A percentile compares a stretch with the other conserved stretches of the same genome.
Conservation (phyloP, 1,140 invertebrate species). For the Drosophila nigrodunni region DNA sequence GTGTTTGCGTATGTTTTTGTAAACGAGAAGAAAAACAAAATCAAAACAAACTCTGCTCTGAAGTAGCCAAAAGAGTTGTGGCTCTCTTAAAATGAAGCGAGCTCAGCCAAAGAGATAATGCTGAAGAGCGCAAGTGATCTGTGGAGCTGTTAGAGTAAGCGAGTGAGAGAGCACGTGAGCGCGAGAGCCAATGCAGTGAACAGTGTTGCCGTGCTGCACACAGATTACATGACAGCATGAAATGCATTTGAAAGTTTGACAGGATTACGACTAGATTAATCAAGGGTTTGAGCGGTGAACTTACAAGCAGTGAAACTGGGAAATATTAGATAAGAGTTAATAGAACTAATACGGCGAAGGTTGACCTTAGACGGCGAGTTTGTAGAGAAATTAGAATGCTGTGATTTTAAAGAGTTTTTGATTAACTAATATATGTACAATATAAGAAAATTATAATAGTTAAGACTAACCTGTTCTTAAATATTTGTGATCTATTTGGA, state of each 20-base stretch:
- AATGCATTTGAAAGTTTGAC: conserved; percentile 28
- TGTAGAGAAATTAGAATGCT: too few species aligned
- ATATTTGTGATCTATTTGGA: too few species aligned
- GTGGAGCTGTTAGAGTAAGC: not conserved
- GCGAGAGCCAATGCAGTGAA: not conserved
- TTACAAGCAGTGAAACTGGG: too few species aligned
- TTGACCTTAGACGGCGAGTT: too few species aligned
- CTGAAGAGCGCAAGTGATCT: conserved; percentile 27
- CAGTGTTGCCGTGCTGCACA: conserved; percentile 75
- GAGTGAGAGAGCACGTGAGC: conserved; percentile 22
- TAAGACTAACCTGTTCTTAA: too few species aligned
- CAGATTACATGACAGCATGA: conserved; percentile 51
- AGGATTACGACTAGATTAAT: not conserved
- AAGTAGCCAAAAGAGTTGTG: conserved; percentile 12
- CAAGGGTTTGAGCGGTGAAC: not conserved
- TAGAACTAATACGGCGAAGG: too few species aligned
- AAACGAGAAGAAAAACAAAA: conserved; percentile 30
- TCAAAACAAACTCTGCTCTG: conserved; percentile 27
- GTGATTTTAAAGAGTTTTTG: too few species aligned
- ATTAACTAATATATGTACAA: too few species aligned
- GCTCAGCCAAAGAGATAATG: not conserved
- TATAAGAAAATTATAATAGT: too few species aligned
- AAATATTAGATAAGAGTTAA: too few species aligned
- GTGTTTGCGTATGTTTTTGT: conserved; percentile 18
- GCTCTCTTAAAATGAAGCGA: conserved; percentile 22